Percentiles rank a stretch among this genome's conserved stretches.
Evolutionary conservation across 1,140 invertebrate species (phyloP).

Genomic region (Drosophila mauritiana): DNA sequence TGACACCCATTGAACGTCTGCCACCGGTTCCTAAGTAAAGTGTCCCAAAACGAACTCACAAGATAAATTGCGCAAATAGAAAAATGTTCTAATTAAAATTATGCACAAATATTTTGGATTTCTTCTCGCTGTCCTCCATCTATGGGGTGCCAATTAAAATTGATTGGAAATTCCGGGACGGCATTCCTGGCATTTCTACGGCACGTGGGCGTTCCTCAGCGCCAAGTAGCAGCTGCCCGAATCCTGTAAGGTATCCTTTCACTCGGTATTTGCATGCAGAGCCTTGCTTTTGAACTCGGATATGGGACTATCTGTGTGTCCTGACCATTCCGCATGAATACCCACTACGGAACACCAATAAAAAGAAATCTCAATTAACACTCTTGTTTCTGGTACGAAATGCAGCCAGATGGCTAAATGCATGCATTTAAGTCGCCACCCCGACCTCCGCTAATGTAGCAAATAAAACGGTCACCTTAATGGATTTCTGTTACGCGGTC

Average conservation of each 20-base stretch:
- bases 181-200: slow-evolving; percentile 74
- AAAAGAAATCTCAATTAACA: slow-evolving; percentile 70
- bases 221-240: slow-evolving; percentile 34
- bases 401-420: slow-evolving; percentile 80
- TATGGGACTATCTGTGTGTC: slow-evolving; percentile 10
- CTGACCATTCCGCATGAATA: slow-evolving; percentile 59
- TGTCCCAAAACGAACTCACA: slow-evolving; percentile 12
- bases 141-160: slow-evolving; percentile 84
- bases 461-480: slow-evolving; percentile 81
- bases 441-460: slow-evolving; percentile 63
- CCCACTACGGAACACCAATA: slow-evolving; percentile 27
- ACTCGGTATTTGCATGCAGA: slow-evolving; percentile 57
- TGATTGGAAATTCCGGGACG: slow-evolving; percentile 73
- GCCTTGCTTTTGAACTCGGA: slow-evolving; percentile 11
- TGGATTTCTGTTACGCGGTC: slow-evolving; percentile 81
- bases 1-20: slow-evolving; percentile 74
- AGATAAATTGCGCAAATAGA: slow-evolving; percentile 83
- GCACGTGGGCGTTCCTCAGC: slow-evolving; percentile 62
- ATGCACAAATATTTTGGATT: slow-evolving; percentile 81
- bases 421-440: slow-evolving; percentile 76
- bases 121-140: slow-evolving; percentile 57
- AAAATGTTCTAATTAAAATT: slow-evolving; percentile 84
- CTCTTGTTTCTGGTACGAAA: slow-evolving; percentile 56
- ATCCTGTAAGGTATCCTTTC: slow-evolving; percentile 28
- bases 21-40: slow-evolving; percentile 62